Evolutionary conservation across 1,140 invertebrate species (phyloP).

Genomic region (Chlorops oryzae): DNA sequence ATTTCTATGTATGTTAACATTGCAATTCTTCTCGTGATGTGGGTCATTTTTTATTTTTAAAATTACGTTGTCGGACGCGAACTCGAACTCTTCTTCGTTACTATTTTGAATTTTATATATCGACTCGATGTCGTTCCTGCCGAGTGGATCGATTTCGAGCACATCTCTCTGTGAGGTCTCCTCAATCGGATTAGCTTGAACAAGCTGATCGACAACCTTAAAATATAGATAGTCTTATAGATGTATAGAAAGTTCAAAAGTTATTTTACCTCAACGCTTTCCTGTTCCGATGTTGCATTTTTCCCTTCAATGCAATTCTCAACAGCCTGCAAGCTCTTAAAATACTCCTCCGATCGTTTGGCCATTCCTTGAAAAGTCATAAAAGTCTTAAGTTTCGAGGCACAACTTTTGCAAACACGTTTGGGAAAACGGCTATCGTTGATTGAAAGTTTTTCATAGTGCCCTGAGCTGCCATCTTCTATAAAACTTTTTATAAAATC

Average conservation of each 20-base stretch:
- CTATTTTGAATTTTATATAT: too few species aligned
- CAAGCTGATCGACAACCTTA: too few species aligned
- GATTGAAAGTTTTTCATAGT: neutral
- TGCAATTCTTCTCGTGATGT: too few species aligned
- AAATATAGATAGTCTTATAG: too few species aligned
- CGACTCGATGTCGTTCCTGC: too few species aligned
- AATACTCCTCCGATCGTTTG: neutral
- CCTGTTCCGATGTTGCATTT: neutral
- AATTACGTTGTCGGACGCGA: too few species aligned
- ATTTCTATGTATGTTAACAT: too few species aligned
- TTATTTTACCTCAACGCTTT: neutral
- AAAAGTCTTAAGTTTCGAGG: neutral
- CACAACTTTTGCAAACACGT: neutral
- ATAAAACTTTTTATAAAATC: conserved; percentile 1
- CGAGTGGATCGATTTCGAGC: too few species aligned
- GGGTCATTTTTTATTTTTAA: too few species aligned
- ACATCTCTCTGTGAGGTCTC: too few species aligned
- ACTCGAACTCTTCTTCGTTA: too few species aligned
- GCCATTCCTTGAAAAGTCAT: neutral
- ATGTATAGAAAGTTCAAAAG: neutral
- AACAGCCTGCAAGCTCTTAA: neutral
- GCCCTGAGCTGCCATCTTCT: neutral
- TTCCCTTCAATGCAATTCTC: neutral
- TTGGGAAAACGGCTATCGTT: neutral
- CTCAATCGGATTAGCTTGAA: too few species aligned